Percentiles rank a stretch among this genome's conserved stretches.
Conservation (phyloP, 2,888 invertebrate genomes). For the Cyclophora albipunctata region DNA sequence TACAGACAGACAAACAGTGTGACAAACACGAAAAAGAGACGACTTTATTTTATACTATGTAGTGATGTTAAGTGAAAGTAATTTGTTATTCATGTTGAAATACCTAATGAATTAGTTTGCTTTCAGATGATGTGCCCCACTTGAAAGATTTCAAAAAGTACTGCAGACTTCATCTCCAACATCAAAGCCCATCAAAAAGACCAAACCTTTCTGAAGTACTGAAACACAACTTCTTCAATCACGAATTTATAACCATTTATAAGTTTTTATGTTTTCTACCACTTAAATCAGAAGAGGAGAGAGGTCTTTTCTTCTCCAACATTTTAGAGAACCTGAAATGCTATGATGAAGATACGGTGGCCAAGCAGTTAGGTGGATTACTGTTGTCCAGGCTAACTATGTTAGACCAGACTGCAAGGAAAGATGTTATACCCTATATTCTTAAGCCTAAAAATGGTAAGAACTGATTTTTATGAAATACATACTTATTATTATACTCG, state of each 20-base stretch:
- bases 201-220: conserved; percentile 80
- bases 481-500: neutral
- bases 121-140: conserved; percentile 80
- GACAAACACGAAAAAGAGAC: too few relatives aligned
- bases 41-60: too few relatives aligned
- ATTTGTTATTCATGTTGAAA: too few relatives aligned
- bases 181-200: conserved; percentile 77
- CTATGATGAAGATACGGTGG: conserved; percentile 88
- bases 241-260: conserved; percentile 88
- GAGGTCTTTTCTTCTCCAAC: conserved; percentile 83
- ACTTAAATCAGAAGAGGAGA: conserved; percentile 84
- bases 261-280: conserved; percentile 89
- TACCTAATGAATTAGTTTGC: too few relatives aligned
- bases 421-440: conserved; percentile 80
- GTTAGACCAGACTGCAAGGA: conserved; percentile 86
- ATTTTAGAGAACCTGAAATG: conserved; percentile 80
- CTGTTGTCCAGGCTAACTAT: conserved; percentile 90
- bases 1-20: too few relatives aligned
- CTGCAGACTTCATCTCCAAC: conserved; percentile 81
- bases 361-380: conserved; percentile 84
- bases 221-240: conserved; percentile 86
- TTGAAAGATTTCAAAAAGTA: conserved; percentile 81
- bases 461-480: conserved; percentile 1
- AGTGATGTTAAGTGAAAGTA: too few relatives aligned
- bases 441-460: conserved; percentile 82